Evolutionary conservation across 2,888 invertebrate species (phyloP).

Genomic region (Thecocarcelia acutangulata): DNA sequence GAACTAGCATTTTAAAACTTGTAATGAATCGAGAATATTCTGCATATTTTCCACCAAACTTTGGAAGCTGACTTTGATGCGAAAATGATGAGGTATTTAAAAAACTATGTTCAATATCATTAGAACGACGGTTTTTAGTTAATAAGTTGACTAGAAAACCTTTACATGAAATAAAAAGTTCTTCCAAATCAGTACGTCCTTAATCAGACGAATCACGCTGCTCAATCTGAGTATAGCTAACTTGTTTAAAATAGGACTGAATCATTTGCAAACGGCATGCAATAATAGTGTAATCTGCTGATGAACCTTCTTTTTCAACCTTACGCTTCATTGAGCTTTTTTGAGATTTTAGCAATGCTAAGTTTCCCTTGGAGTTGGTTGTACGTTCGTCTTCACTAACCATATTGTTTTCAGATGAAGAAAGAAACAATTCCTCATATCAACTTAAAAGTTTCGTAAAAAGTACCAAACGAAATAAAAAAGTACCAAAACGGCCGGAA

Average conservation of each 20-base stretch:
- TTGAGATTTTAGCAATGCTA: constrained; percentile 28
- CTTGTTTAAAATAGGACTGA: constrained; percentile 31
- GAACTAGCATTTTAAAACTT: constrained; percentile 6
- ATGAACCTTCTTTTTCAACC: constrained; percentile 22
- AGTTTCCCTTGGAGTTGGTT: not conserved
- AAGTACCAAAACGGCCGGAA: no score
- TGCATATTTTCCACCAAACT: constrained; percentile 9
- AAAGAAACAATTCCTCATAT: no score
- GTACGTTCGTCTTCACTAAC: no score
- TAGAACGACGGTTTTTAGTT: no score
- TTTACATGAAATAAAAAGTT: constrained; percentile 30
- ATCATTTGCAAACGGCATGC: constrained; percentile 33
- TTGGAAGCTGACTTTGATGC: constrained; percentile 28
- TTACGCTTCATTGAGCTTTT: constrained; percentile 28
- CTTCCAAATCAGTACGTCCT: constrained; percentile 20
- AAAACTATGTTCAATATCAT: constrained; percentile 7
- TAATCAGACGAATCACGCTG: constrained; percentile 8
- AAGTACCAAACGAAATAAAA: no score
- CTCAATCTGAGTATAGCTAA: constrained; percentile 36
- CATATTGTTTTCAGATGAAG: no score
- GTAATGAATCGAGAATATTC: constrained; percentile 18
- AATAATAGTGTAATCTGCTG: constrained; percentile 28
- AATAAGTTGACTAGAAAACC: constrained; percentile 24
- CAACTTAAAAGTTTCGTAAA: no score
- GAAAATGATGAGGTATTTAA: constrained; percentile 10